Conservation (phyloP, 1,140 invertebrate species). For the Nymphalis io region DNA sequence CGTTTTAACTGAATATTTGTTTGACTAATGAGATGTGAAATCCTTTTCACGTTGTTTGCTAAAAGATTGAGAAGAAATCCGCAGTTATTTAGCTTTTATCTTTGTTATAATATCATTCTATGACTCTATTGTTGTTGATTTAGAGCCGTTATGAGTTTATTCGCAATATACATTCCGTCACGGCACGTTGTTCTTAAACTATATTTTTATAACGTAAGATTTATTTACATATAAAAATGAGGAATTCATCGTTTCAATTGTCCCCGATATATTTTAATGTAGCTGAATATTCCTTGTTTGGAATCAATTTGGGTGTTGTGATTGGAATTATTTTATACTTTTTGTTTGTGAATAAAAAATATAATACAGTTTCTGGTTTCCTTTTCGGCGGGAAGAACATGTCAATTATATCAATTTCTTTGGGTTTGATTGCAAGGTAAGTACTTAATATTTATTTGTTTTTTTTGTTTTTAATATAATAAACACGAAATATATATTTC, state of each 20-base stretch:
- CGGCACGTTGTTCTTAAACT: conserved; percentile 21
- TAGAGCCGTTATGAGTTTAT: conserved; percentile 50
- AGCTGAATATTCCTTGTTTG: conserved; percentile 74
- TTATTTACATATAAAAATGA: conserved; percentile 50
- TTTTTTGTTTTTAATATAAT: no score
- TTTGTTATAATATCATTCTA: conserved; percentile 22
- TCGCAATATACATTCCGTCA: conserved; percentile 32
- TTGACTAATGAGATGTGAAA: conserved; percentile 34
- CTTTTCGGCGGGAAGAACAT: conserved; percentile 75
- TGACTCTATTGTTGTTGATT: conserved; percentile 48
- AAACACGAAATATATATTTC: no score
- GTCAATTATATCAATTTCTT: conserved; percentile 67
- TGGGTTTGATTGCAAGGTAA: conserved; percentile 71
- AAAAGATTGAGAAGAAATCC: conserved; percentile 65
- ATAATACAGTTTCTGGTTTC: conserved; percentile 67
- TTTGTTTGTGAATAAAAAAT: conserved; percentile 68
- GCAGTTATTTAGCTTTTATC: conserved; percentile 62
- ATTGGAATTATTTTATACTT: conserved; percentile 72
- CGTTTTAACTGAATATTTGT: conserved; percentile 9
- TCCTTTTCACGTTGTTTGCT: conserved; percentile 53
- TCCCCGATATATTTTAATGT: conserved; percentile 74
- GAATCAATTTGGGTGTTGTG: conserved; percentile 71
- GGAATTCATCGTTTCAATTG: conserved; percentile 45
- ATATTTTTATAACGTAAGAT: conserved; percentile 28
- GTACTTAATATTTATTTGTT: conserved; percentile 20